phyloP scores from a whole-genome alignment of 1,140 invertebrate species.

The Papilio helenus region DNA sequence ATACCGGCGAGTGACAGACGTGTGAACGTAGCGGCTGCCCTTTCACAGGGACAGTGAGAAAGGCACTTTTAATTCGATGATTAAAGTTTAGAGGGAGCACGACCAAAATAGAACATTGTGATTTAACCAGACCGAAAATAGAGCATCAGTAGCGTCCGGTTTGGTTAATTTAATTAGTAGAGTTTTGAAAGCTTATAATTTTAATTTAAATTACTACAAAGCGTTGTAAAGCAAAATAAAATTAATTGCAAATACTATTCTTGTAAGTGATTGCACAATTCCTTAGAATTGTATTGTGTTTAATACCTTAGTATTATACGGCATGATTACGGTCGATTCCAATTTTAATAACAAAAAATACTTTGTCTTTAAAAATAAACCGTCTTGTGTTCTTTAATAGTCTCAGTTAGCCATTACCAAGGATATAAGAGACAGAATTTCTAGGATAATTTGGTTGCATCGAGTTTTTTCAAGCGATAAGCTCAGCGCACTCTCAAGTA shows the following conservation, averaged over 20 bases:
- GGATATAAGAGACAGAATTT: constrained; percentile 20
- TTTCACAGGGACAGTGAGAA: constrained; percentile 58
- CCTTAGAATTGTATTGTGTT: not conserved
- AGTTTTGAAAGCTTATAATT: not conserved
- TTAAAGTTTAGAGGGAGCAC: constrained; percentile 52
- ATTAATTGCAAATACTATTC: not conserved
- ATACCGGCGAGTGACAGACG: constrained; percentile 59
- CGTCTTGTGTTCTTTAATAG: not conserved
- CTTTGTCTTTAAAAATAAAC: not conserved
- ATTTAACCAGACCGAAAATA: constrained; percentile 39
- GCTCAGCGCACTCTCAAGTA: constrained; percentile 18
- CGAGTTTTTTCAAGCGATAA: constrained; percentile 26
- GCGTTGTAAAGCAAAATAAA: not conserved
- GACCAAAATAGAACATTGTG: constrained; percentile 48
- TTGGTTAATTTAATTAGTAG: constrained; percentile 13
- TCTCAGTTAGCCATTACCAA: constrained; percentile 23
- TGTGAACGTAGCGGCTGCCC: constrained; percentile 58
- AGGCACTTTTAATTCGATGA: constrained; percentile 63
- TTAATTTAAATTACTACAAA: not conserved
- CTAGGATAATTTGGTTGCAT: constrained; percentile 16
- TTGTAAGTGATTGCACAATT: no score
- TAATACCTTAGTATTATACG: not conserved
- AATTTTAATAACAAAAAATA: not conserved
- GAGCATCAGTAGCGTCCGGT: constrained; percentile 30
- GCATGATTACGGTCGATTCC: not conserved